Percentiles rank a stretch among this genome's conserved stretches.
Conservation (phyloP, 2,797 vertebrate genomes). For the Telmatherina bonti region DNA sequence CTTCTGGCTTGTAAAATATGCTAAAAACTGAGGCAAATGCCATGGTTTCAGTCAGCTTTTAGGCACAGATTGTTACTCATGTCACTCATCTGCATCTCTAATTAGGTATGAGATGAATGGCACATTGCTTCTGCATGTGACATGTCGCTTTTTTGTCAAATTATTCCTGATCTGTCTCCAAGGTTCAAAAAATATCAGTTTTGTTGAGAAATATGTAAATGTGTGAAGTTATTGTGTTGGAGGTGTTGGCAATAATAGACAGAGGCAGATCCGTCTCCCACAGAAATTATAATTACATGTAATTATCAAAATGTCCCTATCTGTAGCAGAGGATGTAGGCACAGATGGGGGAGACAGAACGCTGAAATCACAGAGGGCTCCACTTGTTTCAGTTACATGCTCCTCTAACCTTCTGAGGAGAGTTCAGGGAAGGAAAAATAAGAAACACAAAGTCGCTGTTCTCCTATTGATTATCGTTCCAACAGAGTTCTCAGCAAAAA, state of each 20-base stretch:
- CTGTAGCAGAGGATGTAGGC: slow-evolving; percentile 79
- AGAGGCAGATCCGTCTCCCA: slow-evolving; percentile 83
- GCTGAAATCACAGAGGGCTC: slow-evolving; percentile 73
- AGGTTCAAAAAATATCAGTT: slow-evolving; percentile 79
- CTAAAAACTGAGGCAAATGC: slow-evolving; percentile 46
- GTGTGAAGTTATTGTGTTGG: slow-evolving; percentile 79
- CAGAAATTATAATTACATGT: slow-evolving; percentile 84
- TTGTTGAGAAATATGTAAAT: slow-evolving; percentile 84
- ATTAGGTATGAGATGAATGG: slow-evolving; percentile 67
- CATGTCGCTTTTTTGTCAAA: slow-evolving; percentile 67
- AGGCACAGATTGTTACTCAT: slow-evolving; percentile 56
- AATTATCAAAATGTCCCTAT: slow-evolving; percentile 83
- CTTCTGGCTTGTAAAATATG: slow-evolving; percentile 43
- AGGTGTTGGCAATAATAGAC: slow-evolving; percentile 83
- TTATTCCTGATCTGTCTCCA: slow-evolving; percentile 71
- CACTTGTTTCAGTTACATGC: slow-evolving; percentile 77
- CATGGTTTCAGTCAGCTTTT: slow-evolving; percentile 49
- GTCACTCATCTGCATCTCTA: slow-evolving; percentile 60
- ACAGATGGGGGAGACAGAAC: slow-evolving; percentile 74
- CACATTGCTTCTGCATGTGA: slow-evolving; percentile 60
- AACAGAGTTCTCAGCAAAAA: slow-evolving; percentile 22
- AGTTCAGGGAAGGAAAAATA: slow-evolving; percentile 59
- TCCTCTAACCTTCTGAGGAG: slow-evolving; percentile 75
- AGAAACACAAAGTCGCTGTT: slow-evolving; percentile 54
- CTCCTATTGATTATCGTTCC: slow-evolving; percentile 56